Base-by-base conservation (phyloP, 2,113 vertebrate genomes). In the Isurus oxyrinchus region DNA sequence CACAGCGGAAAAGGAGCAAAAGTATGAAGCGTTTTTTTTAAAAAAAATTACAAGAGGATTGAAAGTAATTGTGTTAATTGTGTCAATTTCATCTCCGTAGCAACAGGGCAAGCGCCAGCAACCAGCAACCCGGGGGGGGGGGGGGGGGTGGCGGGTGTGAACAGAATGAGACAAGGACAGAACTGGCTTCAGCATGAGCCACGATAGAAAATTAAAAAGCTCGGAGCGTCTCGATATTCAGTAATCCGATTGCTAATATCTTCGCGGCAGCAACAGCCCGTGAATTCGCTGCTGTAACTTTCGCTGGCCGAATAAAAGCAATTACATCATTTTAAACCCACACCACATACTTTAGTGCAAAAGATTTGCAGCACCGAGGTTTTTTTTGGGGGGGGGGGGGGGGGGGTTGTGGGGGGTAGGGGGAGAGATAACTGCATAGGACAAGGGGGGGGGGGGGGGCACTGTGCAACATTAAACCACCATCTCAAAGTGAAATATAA, bases 21-120 rank as follows among this genome's bases (percentile, higher is more conserved):
- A 40, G 90, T 66, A 61, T 6, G 35, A 40, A 25, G 19, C 59
- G 31, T 5, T 19, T 59, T 5, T 19, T 59, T 5, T 3, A 23
- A 69, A 69, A 27, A 66, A 10, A 87, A 84, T 53, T 87, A 49
- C 44, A 53, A 53, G 84, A 19, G 55, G 55, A 91, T 91, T 35
- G 88, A 63, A 94, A 94, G 90, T 94, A 94, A 94, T 94, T 63
- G 90, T 63, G 35, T 94, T 94, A 94, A 94, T 94, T 94, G 88
- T 91, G 57, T 94, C 90, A 94, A 63, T 63, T 94, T 63, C 90
- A 94, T 94, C 90, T 63, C 90, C 90, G 90, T 94, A 94, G 90
- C 90, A 94, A 94, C 90, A 13, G 90, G 59, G 59, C 90, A 94
- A 94, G 59, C 90, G 90, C 55, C 88, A 91, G 88, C 31, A 57